Evolutionary conservation across 2,113 vertebrate species (phyloP).

Genomic region (Centrocercus urophasianus): DNA sequence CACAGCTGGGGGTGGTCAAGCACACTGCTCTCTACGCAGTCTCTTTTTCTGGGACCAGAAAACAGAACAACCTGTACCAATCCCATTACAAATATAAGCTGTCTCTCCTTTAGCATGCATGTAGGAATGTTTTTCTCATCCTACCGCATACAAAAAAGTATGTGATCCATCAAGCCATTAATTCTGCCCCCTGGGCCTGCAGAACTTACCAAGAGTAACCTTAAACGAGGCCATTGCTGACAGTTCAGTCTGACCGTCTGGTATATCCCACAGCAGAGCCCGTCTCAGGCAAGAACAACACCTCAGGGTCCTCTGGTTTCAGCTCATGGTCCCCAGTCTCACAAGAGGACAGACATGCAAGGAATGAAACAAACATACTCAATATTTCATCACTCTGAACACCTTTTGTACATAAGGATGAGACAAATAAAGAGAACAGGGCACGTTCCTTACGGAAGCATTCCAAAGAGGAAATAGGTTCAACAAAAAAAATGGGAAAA

Average conservation of each 20-base stretch:
- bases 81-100: background rate
- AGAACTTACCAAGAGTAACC: background rate
- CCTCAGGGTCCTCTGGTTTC: background rate
- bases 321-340: background rate
- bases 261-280: background rate
- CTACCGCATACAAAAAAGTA: background rate
- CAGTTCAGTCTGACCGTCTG: constrained; percentile 11
- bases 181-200: constrained; percentile 17
- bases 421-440: background rate
- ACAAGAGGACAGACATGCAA: background rate
- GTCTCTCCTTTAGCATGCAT: background rate
- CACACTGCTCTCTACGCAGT: background rate
- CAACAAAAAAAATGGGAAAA: background rate
- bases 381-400: background rate
- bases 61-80: background rate
- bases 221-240: constrained; percentile 25
- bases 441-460: background rate
- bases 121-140: background rate
- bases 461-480: background rate
- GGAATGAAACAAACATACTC: background rate
- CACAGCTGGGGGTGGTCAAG: background rate
- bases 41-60: background rate
- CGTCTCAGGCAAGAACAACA: background rate
- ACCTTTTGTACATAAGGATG: background rate
- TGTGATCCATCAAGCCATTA: constrained; percentile 29